Evolutionary conservation across 2,797 vertebrate species (phyloP).

Genomic region (Craterocephalus amniculus): DNA sequence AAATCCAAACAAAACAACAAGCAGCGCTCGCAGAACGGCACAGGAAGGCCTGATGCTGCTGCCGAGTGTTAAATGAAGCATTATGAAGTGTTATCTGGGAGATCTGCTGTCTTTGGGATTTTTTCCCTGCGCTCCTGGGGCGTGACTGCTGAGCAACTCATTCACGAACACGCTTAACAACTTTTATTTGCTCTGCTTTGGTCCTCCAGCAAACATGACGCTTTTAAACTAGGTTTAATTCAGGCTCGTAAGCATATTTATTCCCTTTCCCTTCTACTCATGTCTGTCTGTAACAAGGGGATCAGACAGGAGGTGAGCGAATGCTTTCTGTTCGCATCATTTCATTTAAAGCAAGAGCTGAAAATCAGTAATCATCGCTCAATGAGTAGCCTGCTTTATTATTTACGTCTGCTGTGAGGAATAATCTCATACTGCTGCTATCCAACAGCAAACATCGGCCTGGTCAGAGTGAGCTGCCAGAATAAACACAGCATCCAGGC

Average conservation of each 20-base stretch:
- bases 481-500: constrained; percentile 1
- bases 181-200: not conserved
- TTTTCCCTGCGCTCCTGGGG: not conserved
- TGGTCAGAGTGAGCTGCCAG: not conserved
- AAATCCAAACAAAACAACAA: not conserved
- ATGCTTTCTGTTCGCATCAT: not conserved
- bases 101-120: not conserved
- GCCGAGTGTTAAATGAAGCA: not conserved
- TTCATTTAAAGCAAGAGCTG: not conserved
- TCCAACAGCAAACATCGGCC: not conserved
- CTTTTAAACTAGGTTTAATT: not conserved
- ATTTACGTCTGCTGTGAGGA: not conserved
- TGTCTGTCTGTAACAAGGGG: not conserved
- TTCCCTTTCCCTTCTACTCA: not conserved
- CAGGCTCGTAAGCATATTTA: not conserved
- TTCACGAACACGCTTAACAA: not conserved
- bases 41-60: not conserved
- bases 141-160: not conserved
- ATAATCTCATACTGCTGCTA: not conserved
- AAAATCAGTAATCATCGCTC: not conserved
- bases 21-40: not conserved
- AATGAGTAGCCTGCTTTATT: not conserved
- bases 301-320: not conserved
- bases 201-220: not conserved
- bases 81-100: not conserved